These are phyloP conservation scores for Pempheris klunzingeri DNA, from an alignment of 2,797 vertebrate species.

Conservation along the genomic window DNA sequence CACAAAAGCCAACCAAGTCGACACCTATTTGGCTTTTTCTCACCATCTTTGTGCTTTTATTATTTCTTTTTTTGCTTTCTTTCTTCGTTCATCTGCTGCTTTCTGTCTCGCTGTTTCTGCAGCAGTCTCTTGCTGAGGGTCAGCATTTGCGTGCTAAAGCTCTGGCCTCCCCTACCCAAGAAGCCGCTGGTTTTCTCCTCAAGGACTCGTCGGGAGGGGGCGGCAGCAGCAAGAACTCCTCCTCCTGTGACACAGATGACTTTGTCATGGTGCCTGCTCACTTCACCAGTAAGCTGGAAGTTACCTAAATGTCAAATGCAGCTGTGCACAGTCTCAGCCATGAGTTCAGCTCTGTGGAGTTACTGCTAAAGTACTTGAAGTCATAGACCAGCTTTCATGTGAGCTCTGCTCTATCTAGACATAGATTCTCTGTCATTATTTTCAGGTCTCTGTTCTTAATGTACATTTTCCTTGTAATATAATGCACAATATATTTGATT, in stretches of 20 bases:
- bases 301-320: slow-evolving; percentile 7
- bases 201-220: slow-evolving; percentile 90
- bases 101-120: slow-evolving; percentile 41
- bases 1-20: not conserved
- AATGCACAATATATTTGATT: slow-evolving; percentile 1
- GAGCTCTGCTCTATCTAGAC: not conserved
- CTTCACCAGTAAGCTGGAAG: slow-evolving; percentile 93
- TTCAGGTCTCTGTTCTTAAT: not conserved
- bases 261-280: slow-evolving; percentile 98
- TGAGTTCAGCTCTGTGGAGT: not conserved
- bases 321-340: not conserved
- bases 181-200: slow-evolving; percentile 89
- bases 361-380: not conserved
- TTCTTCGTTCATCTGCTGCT: slow-evolving; percentile 8
- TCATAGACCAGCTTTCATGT: not conserved
- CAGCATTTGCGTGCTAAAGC: slow-evolving; percentile 92
- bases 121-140: slow-evolving; percentile 95
- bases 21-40: not conserved
- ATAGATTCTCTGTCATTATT: not conserved
- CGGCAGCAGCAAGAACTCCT: slow-evolving; percentile 95
- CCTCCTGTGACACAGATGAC: slow-evolving; percentile 96
- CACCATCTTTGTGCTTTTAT: not conserved
- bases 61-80: not conserved
- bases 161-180: slow-evolving; percentile 90
- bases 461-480: not conserved